A percentile compares a stretch with the other conserved stretches of the same genome.
phyloP scores from a whole-genome alignment of 2,113 vertebrate species.

The Setophaga kirtlandii region DNA sequence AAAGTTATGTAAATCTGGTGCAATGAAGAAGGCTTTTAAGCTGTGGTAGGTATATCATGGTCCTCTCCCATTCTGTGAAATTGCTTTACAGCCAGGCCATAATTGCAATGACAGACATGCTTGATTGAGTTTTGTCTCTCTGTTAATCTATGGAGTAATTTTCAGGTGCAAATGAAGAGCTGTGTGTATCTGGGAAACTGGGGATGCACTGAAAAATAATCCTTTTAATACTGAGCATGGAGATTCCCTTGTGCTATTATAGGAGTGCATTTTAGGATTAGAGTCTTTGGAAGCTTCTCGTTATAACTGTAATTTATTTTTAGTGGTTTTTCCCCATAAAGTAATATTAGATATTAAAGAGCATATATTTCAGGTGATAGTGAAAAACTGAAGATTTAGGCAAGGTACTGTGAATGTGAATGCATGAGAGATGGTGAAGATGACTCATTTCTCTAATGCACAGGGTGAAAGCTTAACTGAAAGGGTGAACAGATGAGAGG shows the following conservation, averaged over 20 bases:
- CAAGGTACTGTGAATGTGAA: neutral
- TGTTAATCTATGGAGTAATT: conserved; percentile 51
- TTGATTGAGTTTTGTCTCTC: conserved; percentile 60
- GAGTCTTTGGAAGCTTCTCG: conserved; percentile 33
- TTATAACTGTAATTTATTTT: conserved; percentile 52
- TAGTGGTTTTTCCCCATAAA: neutral
- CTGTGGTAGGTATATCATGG: neutral
- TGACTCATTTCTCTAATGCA: conserved; percentile 53
- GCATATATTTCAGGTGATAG: conserved; percentile 43
- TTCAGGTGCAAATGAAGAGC: conserved; percentile 48
- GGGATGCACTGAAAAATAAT: conserved; percentile 30
- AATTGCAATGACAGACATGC: conserved; percentile 34
- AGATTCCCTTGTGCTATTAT: conserved; percentile 13
- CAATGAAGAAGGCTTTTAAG: conserved; percentile 9
- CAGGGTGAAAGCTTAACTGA: neutral
- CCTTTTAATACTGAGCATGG: neutral
- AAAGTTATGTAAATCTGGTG: conserved; percentile 31
- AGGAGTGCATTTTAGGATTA: conserved; percentile 12
- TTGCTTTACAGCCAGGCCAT: conserved; percentile 44
- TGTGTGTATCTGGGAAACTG: neutral
- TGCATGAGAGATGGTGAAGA: neutral
- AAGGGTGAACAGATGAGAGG: conserved; percentile 11
- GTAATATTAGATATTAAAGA: conserved; percentile 39
- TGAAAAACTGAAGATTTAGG: conserved; percentile 38
- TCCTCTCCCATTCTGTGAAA: conserved; percentile 30